These are phyloP conservation scores for Oreochromis spilurus DNA, from an alignment of 2,113 vertebrate genomes.

Conservation along the genomic window DNA sequence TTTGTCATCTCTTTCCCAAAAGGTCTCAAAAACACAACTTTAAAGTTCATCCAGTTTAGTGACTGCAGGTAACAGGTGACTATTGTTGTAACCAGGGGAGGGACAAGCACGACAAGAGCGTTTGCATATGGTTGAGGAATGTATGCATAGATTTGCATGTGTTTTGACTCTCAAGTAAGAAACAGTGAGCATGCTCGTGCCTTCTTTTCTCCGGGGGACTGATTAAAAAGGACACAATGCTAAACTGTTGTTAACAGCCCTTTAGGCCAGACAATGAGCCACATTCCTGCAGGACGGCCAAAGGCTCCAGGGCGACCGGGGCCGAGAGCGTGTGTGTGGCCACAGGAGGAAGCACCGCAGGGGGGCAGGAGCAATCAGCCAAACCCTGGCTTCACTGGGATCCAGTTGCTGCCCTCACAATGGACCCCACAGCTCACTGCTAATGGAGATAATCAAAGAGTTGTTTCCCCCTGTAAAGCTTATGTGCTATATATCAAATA, in stretches of 20 bases:
- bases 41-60: neutral
- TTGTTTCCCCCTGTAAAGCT: slow-evolving; percentile 19
- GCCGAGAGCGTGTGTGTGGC: slow-evolving; percentile 63
- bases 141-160: neutral
- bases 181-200: slow-evolving; percentile 53
- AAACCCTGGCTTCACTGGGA: slow-evolving; percentile 18
- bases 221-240: slow-evolving; percentile 61
- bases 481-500: neutral
- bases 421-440: slow-evolving; percentile 15
- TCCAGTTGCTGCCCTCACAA: slow-evolving; percentile 27
- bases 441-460: slow-evolving; percentile 53
- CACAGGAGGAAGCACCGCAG: slow-evolving; percentile 55
- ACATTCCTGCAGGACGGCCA: slow-evolving; percentile 63
- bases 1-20: neutral
- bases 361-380: slow-evolving; percentile 54
- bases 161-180: slow-evolving; percentile 22
- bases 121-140: neutral
- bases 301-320: slow-evolving; percentile 57
- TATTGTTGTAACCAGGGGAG: neutral
- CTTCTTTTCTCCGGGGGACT: slow-evolving; percentile 62
- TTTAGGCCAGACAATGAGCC: slow-evolving; percentile 64
- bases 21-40: neutral
- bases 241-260: slow-evolving; percentile 61
- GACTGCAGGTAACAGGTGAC: neutral
- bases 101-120: neutral